Conservation (phyloP, 2,888 invertebrate species). For the Galerucella pusilla region DNA sequence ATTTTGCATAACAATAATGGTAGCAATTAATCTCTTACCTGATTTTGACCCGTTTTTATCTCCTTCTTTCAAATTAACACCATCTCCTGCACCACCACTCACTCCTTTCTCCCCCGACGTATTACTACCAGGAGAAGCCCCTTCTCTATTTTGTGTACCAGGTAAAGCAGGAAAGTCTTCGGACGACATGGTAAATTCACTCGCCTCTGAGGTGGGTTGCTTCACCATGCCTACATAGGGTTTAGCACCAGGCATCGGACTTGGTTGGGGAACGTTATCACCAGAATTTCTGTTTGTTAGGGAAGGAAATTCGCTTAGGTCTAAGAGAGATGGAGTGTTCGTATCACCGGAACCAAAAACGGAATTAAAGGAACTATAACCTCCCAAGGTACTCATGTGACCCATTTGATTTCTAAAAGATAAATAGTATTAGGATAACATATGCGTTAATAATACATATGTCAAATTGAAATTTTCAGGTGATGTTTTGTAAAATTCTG, state of each 20-base stretch:
- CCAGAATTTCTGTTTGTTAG: slow-evolving; percentile 86
- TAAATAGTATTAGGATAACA: slow-evolving; percentile 26
- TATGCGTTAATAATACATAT: neutral
- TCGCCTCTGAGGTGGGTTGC: slow-evolving; percentile 86
- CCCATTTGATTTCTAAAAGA: slow-evolving; percentile 70
- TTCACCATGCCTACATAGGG: slow-evolving; percentile 97
- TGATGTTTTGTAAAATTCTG: neutral
- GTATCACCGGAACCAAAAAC: slow-evolving; percentile 77
- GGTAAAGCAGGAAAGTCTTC: slow-evolving; percentile 99
- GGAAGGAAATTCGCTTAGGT: slow-evolving; percentile 93
- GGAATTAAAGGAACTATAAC: slow-evolving; percentile 76
- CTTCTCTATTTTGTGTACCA: slow-evolving; percentile 83
- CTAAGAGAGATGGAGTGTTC: slow-evolving; percentile 84
- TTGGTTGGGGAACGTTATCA: slow-evolving; percentile 80
- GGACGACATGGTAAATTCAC: slow-evolving; percentile 96
- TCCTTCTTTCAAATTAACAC: slow-evolving; percentile 54
- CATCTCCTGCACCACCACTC: slow-evolving; percentile 55
- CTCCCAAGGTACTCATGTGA: slow-evolving; percentile 74
- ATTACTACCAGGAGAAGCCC: slow-evolving; percentile 72
- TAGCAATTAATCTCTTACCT: slow-evolving; percentile 50
- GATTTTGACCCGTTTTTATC: slow-evolving; percentile 58
- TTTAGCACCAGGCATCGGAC: slow-evolving; percentile 91
- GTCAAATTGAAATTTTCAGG: neutral
- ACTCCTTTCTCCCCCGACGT: slow-evolving; percentile 52
- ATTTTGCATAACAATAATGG: neutral